These are phyloP conservation scores for Chaetoderma sp. DNA, from an alignment of 2,888 invertebrate genomes.

Conservation along the genomic window DNA sequence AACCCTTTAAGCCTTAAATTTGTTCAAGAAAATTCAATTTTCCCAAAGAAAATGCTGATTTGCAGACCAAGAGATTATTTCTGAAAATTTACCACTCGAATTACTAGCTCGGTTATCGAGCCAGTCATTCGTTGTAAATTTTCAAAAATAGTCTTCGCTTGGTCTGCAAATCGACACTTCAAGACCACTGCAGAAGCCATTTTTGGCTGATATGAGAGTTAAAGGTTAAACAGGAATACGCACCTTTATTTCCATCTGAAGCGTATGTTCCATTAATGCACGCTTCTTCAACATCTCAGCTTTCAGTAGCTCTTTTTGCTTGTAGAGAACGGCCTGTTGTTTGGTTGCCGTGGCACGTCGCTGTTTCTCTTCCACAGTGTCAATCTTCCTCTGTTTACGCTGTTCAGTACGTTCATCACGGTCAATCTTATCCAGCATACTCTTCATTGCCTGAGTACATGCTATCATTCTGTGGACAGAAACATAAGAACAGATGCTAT, in stretches of 20 bases:
- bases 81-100: no score
- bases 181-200: no score
- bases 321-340: conserved; percentile 82
- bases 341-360: conserved; percentile 73
- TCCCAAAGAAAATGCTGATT: no score
- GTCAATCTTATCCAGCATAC: conserved; percentile 68
- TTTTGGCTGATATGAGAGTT: no score
- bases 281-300: conserved; percentile 93
- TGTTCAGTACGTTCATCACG: conserved; percentile 64
- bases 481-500: neutral
- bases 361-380: conserved; percentile 72
- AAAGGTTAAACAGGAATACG: no score
- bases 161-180: no score
- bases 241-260: conserved; percentile 88
- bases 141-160: no score
- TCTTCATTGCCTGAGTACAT: conserved; percentile 63
- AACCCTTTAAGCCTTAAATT: no score
- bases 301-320: conserved; percentile 91
- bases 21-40: no score
- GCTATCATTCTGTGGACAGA: conserved; percentile 51
- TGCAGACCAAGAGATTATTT: no score
- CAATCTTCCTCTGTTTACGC: conserved; percentile 61
- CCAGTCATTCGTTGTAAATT: no score
- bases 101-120: no score
- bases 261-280: conserved; percentile 76